Conservation (phyloP, 2,797 vertebrate species). For the Cyclopterus lumpus region DNA sequence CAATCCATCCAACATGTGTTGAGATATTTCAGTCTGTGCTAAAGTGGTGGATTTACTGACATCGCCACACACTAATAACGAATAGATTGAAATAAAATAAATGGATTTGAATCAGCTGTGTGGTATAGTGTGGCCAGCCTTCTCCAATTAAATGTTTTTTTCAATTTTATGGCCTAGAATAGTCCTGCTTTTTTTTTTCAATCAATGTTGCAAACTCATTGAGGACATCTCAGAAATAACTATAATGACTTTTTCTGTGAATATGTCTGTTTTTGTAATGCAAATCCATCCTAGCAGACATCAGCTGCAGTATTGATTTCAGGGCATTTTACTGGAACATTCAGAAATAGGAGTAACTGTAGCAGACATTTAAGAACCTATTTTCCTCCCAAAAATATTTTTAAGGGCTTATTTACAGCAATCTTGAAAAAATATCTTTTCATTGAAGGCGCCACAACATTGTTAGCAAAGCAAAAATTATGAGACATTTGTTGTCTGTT, state of each 20-base stretch:
- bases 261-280: not conserved
- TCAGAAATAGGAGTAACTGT: not conserved
- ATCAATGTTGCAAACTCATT: not conserved
- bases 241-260: not conserved
- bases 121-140: not conserved
- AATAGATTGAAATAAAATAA: not conserved
- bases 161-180: not conserved
- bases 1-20: not conserved
- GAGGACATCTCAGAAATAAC: not conserved
- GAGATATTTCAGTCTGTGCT: not conserved
- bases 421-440: slow-evolving; percentile 2
- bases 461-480: slow-evolving; percentile 18
- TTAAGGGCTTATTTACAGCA: not conserved
- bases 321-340: not conserved
- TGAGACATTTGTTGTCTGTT: not conserved
- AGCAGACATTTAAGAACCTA: not conserved
- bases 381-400: not conserved
- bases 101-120: not conserved
- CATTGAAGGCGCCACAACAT: not conserved
- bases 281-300: not conserved
- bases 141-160: not conserved
- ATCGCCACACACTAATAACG: not conserved
- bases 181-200: not conserved
- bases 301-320: not conserved
- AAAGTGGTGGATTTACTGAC: too few species aligned